phyloP scores from a whole-genome alignment of 2,888 invertebrate species.

The Dicranocentrus wangi region DNA sequence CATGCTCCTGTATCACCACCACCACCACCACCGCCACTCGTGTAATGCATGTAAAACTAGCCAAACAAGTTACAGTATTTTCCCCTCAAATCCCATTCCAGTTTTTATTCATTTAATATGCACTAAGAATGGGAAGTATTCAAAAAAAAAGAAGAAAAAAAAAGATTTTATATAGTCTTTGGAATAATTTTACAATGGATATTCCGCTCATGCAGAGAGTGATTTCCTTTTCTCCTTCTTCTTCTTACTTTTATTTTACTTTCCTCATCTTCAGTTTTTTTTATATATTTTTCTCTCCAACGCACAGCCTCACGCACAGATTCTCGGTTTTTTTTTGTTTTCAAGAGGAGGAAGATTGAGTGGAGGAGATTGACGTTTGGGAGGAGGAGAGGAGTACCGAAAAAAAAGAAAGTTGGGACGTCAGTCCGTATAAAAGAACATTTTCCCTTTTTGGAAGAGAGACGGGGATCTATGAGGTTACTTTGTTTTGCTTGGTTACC shows the following conservation, averaged over 20 bases:
- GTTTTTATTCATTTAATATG: slow-evolving; percentile 56
- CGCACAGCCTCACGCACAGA: slow-evolving; percentile 37
- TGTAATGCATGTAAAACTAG: no score
- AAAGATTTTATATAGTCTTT: no score
- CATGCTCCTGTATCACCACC: no score
- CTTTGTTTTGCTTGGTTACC: slow-evolving; percentile 38
- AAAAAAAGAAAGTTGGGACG: background rate
- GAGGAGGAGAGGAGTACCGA: background rate
- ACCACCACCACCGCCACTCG: no score
- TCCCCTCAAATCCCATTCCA: no score
- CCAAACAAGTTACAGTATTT: no score
- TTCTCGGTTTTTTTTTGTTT: slow-evolving; percentile 1
- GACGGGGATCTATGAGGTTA: slow-evolving; percentile 22
- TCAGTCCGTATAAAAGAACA: no score
- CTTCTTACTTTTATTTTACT: background rate
- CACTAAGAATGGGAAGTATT: no score
- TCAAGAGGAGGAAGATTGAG: background rate
- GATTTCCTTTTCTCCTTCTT: background rate
- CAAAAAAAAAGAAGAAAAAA: no score
- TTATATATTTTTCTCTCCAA: slow-evolving; percentile 23
- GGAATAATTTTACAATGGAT: slow-evolving; percentile 63
- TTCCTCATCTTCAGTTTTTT: slow-evolving; percentile 14
- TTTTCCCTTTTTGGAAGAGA: no score
- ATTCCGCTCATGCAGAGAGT: slow-evolving; percentile 49
- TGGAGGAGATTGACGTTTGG: no score